phyloP scores from a whole-genome alignment of 2,888 invertebrate species.

The Agyllia agylla region DNA sequence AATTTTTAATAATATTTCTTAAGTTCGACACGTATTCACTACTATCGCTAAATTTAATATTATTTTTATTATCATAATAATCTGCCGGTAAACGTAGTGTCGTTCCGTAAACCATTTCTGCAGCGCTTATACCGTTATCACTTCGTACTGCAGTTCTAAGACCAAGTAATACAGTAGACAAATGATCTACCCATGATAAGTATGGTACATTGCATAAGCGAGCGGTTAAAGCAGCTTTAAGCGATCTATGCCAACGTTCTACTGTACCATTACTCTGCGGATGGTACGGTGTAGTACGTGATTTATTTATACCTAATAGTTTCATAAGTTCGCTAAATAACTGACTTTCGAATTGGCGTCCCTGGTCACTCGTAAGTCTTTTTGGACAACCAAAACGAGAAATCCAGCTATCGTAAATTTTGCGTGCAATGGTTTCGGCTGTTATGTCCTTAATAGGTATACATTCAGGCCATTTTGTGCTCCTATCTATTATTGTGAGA shows the following conservation, averaged over 20 bases:
- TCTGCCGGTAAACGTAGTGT: background rate
- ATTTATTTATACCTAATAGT: background rate
- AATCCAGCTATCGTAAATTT: background rate
- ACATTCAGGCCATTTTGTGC: background rate
- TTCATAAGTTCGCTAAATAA: background rate
- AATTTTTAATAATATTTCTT: no score
- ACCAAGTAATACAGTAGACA: background rate
- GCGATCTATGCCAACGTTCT: background rate
- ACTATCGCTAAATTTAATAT: no score
- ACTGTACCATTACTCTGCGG: background rate
- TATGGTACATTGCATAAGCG: background rate
- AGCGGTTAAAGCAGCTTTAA: background rate
- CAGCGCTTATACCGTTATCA: background rate
- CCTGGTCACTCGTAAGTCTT: background rate
- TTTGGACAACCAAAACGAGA: slow-evolving; percentile 1
- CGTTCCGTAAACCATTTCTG: background rate
- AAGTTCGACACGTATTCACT: no score
- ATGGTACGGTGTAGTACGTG: background rate
- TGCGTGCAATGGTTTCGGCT: background rate
- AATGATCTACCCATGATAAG: background rate
- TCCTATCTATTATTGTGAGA: background rate
- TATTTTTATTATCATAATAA: no score
- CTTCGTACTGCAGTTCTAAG: background rate
- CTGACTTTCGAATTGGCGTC: background rate
- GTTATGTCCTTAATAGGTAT: background rate